A percentile compares a stretch with the other conserved stretches of the same genome.
Conservation (phyloP, 2,797 vertebrate genomes). For the Argentina silus region DNA sequence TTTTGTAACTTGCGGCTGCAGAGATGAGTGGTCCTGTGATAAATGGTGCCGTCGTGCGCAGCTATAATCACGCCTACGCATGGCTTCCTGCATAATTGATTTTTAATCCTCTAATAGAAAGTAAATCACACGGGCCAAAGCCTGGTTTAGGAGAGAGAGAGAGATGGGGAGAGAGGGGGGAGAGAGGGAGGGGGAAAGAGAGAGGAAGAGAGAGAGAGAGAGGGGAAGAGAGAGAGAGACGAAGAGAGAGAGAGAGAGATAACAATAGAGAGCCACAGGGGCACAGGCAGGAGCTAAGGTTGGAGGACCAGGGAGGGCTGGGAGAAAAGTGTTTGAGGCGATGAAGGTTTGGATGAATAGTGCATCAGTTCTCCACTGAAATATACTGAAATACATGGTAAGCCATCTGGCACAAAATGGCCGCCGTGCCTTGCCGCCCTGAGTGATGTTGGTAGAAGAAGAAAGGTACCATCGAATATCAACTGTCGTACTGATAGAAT, state of each 20-base stretch:
- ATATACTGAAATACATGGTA: neutral
- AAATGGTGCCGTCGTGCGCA: slow-evolving; percentile 78
- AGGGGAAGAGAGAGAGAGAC: neutral
- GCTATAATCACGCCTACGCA: slow-evolving; percentile 82
- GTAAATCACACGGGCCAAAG: slow-evolving; percentile 81
- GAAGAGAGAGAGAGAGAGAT: neutral
- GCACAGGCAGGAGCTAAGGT: slow-evolving; percentile 36
- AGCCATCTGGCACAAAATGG: neutral
- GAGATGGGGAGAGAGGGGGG: slow-evolving; percentile 50
- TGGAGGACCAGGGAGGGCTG: slow-evolving; percentile 46
- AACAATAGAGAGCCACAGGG: neutral
- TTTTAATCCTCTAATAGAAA: slow-evolving; percentile 87
- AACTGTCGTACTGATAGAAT: too few relatives aligned
- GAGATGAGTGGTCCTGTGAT: slow-evolving; percentile 80
- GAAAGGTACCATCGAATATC: neutral
- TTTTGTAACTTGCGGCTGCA: slow-evolving; percentile 72
- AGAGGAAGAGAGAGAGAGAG: neutral
- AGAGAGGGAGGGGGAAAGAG: neutral
- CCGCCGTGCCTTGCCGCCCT: neutral
- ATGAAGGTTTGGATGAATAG: neutral
- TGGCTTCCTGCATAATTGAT: slow-evolving; percentile 86
- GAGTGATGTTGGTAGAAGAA: neutral
- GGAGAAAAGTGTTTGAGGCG: neutral
- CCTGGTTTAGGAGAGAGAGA: slow-evolving; percentile 52
- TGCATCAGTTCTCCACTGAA: neutral